Evolutionary conservation across 2,797 vertebrate species (phyloP), one percentile per base, ranked within the genome.

Genomic region (Helarctos malayanus): DNA sequence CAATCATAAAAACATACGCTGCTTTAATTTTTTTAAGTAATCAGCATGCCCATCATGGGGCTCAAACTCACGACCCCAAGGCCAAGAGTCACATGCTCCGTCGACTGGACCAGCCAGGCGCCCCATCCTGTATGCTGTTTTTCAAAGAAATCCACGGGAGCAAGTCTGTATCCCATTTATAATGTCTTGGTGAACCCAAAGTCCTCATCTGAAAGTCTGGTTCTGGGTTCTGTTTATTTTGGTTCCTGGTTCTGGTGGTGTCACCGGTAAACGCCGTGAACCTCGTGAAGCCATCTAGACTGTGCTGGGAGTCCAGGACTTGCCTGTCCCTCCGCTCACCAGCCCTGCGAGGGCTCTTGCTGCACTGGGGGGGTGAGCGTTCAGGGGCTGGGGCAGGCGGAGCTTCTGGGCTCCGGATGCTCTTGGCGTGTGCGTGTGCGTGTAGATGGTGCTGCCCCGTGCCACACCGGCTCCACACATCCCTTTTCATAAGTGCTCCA

Each of bases 71-170:
- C 1, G 2, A 18, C 73, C 7, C 71, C 45, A 29, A 29, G 23
- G 9, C 27, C 73, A 18, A 5, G 71, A 75, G 27, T 47, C 45
- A 9, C 8, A 4, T 0, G 13, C 25, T 15, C 71, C 15, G 16
- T 25, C 0, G 14, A 47, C 14, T 2, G 1, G 2, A 0, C 14
- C 45, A 29, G 3, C 7, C 8, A 2, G 45, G 25, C 15, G 2
- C 41, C 41, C 27, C 71, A 68, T 47, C 25, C 27, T 18, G 4
- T 71, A n/a, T 61, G 18, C 15, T 54, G 59, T 88, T 81, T 81
- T 63, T 52, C 61, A 35, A 86, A 85, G 52, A 89, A 59, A 91
- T 23, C 47, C 59, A 16, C 3, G 3, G 57, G 47, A 41, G 79
- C 15, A 19, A 18, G 54, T 54, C 68, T 11, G 38, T 3, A 25